Evolutionary conservation across 92 coral and sea anemone genomes (phyloP), one percentile per base, ranked within the genome.

Genomic region (Epizoanthus fatuus): DNA sequence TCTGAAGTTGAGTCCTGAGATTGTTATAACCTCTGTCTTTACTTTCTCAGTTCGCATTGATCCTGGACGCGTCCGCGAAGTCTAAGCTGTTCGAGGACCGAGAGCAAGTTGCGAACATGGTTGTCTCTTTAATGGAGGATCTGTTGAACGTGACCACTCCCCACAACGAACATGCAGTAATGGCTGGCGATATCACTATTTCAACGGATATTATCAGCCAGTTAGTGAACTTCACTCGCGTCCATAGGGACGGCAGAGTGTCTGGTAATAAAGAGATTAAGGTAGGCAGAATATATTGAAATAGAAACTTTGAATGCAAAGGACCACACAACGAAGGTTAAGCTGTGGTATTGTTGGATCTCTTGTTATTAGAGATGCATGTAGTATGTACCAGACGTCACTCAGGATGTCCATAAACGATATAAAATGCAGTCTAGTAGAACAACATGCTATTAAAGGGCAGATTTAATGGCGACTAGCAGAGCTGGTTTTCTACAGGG

Each of bases 131-230:
- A 39, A 62, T 77, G 70, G 29, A 19, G 45, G 70, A 77, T 60
- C 15, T 77, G 13, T 14, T 42, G 55, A 60, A 77, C 39, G 19
- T 77, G 19, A 77, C 82, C 32, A 77, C 70, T 2, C 82, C 82
- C 39, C 15, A 77, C 64, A 77, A 32, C 2, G 70, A 77, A 19
- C 68, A 77, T 20, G 82, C 82, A 40, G 4, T 77, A 13, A 60
- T 77, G 70, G 71, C 82, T 3, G 82, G 82, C 44, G 69, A 77
- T 44, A 77, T 77, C 7, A 3, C 82, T 45, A 20, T 77, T 12
- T 19, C 82, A 17, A 77, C 82, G 20, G 82, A 59, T 9, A 42
- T 77, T 40, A 77, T 77, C 35, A 60, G 17, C 17, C 82, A 77
- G 70, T 42, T 77, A 60, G 82, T 77, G 56, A 77, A 59, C 58